A percentile compares a stretch with the other conserved stretches of the same genome.
These are phyloP conservation scores for Phalacrocorax aristotelis DNA, from an alignment of 2,113 vertebrate species.

Conservation along the genomic window DNA sequence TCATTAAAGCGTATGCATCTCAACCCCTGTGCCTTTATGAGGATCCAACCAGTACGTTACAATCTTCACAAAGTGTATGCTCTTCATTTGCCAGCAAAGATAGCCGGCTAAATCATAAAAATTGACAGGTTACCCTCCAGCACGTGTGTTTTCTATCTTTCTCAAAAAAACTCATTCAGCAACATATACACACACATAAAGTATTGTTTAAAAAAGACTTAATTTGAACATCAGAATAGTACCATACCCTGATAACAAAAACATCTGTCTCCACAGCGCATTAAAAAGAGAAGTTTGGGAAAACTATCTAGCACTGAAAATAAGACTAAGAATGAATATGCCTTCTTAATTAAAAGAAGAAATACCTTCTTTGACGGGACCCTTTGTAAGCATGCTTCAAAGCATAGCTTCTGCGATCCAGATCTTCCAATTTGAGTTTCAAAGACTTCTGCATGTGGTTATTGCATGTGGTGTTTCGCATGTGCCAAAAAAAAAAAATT, in stretches of 20 bases:
- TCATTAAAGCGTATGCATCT: neutral
- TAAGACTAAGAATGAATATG: slow-evolving; percentile 26
- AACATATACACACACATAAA: neutral
- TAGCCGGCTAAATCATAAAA: fast-evolving
- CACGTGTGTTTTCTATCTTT: neutral
- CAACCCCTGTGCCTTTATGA: neutral
- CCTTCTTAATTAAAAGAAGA: slow-evolving; percentile 53
- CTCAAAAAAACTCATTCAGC: neutral
- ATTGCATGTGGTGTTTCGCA: neutral
- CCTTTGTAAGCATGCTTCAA: slow-evolving; percentile 59
- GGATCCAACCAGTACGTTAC: neutral
- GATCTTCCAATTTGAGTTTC: slow-evolving; percentile 61
- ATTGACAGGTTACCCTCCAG: neutral
- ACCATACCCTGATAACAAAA: neutral
- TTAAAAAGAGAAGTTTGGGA: slow-evolving; percentile 14
- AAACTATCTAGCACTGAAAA: slow-evolving; percentile 28
- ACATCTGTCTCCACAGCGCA: neutral
- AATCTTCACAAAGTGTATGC: neutral
- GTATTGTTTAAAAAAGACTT: neutral
- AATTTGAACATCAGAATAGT: neutral
- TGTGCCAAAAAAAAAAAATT: slow-evolving; percentile 11
- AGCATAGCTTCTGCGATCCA: slow-evolving; percentile 56
- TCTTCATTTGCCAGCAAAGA: neutral
- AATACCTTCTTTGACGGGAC: slow-evolving; percentile 61
- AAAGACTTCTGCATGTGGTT: slow-evolving; percentile 55